phyloP scores from a whole-genome alignment of 2,797 vertebrate genomes.

The Ambastaia sidthimunki region DNA sequence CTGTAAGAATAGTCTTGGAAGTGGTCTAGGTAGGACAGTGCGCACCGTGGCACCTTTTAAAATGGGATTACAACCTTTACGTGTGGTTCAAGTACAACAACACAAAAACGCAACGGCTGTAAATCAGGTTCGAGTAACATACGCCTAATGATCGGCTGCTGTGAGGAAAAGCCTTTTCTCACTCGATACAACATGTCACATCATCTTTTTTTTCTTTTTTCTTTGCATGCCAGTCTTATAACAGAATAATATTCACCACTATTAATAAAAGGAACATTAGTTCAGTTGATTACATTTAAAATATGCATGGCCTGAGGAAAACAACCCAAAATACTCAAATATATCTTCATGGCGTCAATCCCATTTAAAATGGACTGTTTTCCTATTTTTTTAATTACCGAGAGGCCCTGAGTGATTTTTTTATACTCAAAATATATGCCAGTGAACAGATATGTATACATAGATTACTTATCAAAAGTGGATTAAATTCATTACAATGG shows the following conservation, averaged over 20 bases:
- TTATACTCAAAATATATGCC: slow-evolving; percentile 83
- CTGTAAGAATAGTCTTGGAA: slow-evolving; percentile 79
- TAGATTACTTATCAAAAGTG: slow-evolving; percentile 85
- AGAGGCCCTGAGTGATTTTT: slow-evolving; percentile 84
- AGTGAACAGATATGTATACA: slow-evolving; percentile 86
- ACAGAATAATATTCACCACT: slow-evolving; percentile 80
- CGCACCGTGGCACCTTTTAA: slow-evolving; percentile 73
- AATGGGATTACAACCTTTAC: slow-evolving; percentile 76
- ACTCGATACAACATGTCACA: slow-evolving; percentile 76
- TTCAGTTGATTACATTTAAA: slow-evolving; percentile 80
- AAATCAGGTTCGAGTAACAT: slow-evolving; percentile 78
- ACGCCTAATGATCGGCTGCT: slow-evolving; percentile 79
- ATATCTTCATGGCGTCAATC: slow-evolving; percentile 79
- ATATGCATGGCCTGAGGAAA: slow-evolving; percentile 83
- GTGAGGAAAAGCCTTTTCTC: slow-evolving; percentile 78
- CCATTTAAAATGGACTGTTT: slow-evolving; percentile 78
- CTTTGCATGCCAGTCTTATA: slow-evolving; percentile 85
- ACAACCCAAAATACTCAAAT: slow-evolving; percentile 78
- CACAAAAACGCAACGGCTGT: slow-evolving; percentile 70
- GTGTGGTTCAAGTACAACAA: slow-evolving; percentile 78
- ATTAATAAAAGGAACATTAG: slow-evolving; percentile 74
- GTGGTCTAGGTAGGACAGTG: slow-evolving; percentile 83
- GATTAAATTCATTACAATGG: slow-evolving; percentile 84
- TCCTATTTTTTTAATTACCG: slow-evolving; percentile 81
- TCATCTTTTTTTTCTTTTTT: slow-evolving; percentile 64